These are phyloP conservation scores for Rattus rattus DNA, from an alignment of 2,113 vertebrate species.

Conservation along the genomic window DNA sequence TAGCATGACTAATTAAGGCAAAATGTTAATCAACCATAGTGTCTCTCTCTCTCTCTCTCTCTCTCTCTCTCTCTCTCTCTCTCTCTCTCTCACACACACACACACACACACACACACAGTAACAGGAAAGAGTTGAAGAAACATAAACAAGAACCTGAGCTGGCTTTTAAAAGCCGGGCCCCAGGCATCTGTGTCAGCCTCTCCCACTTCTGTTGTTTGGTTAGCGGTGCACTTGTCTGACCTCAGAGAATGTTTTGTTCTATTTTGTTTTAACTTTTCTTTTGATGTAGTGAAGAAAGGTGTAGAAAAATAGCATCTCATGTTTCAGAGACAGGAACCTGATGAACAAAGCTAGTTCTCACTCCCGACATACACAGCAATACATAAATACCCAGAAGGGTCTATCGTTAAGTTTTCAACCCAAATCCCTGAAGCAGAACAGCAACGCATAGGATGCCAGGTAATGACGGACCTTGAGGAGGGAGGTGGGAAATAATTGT, in stretches of 20 bases:
- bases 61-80: neutral
- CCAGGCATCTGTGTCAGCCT: constrained; percentile 49
- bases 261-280: constrained; percentile 68
- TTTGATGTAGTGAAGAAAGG: constrained; percentile 72
- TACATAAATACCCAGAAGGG: neutral
- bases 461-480: neutral
- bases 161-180: constrained; percentile 42
- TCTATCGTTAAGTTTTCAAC: neutral
- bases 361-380: neutral
- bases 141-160: constrained; percentile 74
- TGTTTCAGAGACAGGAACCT: constrained; percentile 55
- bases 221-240: constrained; percentile 46
- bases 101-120: neutral
- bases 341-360: neutral
- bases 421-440: neutral
- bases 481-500: neutral
- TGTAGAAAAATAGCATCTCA: constrained; percentile 73
- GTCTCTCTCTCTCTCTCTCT: neutral
- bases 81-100: neutral
- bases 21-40: neutral
- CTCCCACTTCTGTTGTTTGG: constrained; percentile 75
- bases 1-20: neutral
- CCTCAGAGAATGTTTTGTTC: constrained; percentile 52
- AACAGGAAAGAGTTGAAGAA: constrained; percentile 63
- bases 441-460: neutral